Evolutionary conservation across 2,888 invertebrate genomes (phyloP).

Genomic region (Dendrolimus pini): DNA sequence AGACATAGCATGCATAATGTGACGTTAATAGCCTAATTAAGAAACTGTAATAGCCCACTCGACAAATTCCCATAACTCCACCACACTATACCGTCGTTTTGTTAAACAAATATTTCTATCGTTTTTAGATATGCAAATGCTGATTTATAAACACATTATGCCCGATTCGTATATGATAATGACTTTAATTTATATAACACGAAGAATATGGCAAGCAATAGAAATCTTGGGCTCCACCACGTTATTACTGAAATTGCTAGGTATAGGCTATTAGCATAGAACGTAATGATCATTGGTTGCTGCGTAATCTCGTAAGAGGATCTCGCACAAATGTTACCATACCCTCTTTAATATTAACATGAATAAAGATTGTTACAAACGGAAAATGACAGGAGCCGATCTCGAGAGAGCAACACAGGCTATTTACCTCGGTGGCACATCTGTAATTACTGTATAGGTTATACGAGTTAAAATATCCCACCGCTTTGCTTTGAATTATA

Average conservation of each 20-base stretch:
- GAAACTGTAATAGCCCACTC: constrained; percentile 17
- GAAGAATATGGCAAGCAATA: constrained; percentile 17
- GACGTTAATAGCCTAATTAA: constrained; percentile 30
- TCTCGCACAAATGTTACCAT: constrained; percentile 30
- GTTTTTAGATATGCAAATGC: constrained; percentile 27
- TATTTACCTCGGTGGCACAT: constrained; percentile 65
- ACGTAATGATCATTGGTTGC: constrained; percentile 38
- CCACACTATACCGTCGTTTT: constrained; percentile 15
- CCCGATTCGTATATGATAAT: constrained; percentile 29
- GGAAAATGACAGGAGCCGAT: constrained; percentile 54
- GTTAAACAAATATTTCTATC: constrained; percentile 24
- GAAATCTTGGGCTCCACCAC: constrained; percentile 15
- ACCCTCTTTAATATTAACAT: constrained; percentile 42
- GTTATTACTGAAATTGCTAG: constrained; percentile 42
- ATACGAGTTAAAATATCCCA: constrained; percentile 60
- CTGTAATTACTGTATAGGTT: constrained; percentile 65
- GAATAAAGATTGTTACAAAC: constrained; percentile 51
- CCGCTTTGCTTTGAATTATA: constrained; percentile 46
- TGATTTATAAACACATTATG: constrained; percentile 23
- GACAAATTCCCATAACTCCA: constrained; percentile 21
- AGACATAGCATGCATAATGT: constrained; percentile 13
- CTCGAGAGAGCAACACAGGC: constrained; percentile 35
- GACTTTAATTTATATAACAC: constrained; percentile 33
- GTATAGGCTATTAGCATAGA: constrained; percentile 45
- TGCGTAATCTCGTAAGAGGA: constrained; percentile 43